phyloP scores from a whole-genome alignment of 2,888 invertebrate species.

The Eremobia ochroleuca region DNA sequence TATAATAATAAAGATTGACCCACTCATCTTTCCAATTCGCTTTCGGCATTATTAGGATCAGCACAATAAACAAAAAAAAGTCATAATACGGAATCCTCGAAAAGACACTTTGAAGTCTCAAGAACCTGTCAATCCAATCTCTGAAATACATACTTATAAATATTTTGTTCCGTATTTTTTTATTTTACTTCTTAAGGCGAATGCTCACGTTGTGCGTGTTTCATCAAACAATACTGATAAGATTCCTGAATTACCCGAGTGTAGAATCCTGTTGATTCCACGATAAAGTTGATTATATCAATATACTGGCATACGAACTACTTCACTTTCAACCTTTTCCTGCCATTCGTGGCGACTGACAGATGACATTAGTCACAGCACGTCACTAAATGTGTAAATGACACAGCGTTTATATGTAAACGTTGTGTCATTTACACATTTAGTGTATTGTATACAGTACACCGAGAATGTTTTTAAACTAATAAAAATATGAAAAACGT shows the following conservation, averaged over 20 bases:
- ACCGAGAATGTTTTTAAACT: not conserved
- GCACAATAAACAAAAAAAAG: slow-evolving; percentile 42
- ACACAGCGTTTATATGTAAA: not conserved
- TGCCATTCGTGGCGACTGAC: not conserved
- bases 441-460: too few relatives aligned
- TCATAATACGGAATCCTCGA: slow-evolving; percentile 53
- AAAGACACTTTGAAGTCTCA: slow-evolving; percentile 61
- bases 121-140: slow-evolving; percentile 73
- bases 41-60: slow-evolving; percentile 29
- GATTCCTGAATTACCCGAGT: not conserved
- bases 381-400: not conserved
- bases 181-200: slow-evolving; percentile 50
- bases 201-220: not conserved
- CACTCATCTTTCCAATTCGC: slow-evolving; percentile 38
- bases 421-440: too few relatives aligned
- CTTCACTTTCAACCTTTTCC: not conserved
- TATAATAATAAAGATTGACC: slow-evolving; percentile 31
- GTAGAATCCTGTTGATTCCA: too few relatives aligned
- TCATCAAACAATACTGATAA: not conserved
- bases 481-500: not conserved
- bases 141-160: slow-evolving; percentile 49
- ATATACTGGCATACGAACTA: not conserved
- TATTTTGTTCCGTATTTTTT: slow-evolving; percentile 54
- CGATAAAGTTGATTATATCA: not conserved
- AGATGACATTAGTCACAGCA: not conserved